These are phyloP conservation scores for Protobothrops flavoviridis DNA, from an alignment of 2,113 vertebrate genomes.

Conservation along the genomic window DNA sequence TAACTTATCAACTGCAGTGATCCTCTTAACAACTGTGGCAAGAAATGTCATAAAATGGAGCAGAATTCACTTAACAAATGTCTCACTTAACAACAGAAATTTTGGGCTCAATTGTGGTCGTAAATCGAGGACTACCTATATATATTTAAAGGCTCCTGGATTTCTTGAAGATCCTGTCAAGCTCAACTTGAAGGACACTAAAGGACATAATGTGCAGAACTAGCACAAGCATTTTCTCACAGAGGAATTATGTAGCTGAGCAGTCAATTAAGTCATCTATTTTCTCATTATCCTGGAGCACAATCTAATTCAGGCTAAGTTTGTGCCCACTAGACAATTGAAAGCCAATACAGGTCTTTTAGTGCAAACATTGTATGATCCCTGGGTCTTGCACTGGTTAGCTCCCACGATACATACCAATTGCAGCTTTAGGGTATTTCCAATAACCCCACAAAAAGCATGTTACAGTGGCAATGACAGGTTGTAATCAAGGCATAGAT, in stretches of 20 bases:
- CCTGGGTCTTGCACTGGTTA: background rate
- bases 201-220: background rate
- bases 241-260: background rate
- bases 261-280: background rate
- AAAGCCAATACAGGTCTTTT: background rate
- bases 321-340: background rate
- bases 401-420: background rate
- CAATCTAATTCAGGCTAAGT: background rate
- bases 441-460: background rate
- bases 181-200: background rate
- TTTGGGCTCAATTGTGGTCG: background rate
- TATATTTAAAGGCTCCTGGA: background rate
- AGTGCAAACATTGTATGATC: background rate
- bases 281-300: slow-evolving; percentile 17
- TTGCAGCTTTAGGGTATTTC: background rate
- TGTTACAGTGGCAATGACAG: background rate
- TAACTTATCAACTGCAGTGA: background rate
- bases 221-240: background rate
- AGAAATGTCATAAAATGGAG: background rate
- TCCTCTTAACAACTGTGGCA: background rate
- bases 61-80: background rate
- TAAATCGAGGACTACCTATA: background rate
- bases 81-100: background rate
- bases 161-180: background rate
- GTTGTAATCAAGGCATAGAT: background rate